phyloP scores from a whole-genome alignment of 2,113 vertebrate genomes.

The Aspiorhynchus laticeps region DNA sequence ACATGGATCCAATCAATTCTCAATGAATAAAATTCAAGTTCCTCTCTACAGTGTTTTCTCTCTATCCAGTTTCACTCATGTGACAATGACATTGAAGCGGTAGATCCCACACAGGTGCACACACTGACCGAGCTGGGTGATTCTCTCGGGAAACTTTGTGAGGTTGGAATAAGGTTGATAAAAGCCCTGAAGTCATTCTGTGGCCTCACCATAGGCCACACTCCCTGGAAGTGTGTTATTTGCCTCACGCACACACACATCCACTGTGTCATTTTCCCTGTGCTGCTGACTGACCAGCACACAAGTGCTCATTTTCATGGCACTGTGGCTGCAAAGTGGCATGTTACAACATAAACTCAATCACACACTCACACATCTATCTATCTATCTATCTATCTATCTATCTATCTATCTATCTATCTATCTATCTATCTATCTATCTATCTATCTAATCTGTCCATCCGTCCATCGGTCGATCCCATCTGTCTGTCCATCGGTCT shows the following conservation, averaged over 20 bases:
- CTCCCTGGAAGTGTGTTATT: conserved; percentile 76
- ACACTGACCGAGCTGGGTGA: not conserved
- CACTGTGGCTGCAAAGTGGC: conserved; percentile 71
- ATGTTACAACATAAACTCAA: conserved; percentile 63
- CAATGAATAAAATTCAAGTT: not conserved
- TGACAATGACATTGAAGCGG: not conserved
- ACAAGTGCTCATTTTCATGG: conserved; percentile 79
- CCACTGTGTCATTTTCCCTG: conserved; percentile 77
- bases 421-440: not conserved
- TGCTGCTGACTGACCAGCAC: conserved; percentile 72
- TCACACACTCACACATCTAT: not conserved
- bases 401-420: not conserved
- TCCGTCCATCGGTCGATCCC: not conserved
- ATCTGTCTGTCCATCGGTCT: not conserved
- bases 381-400: not conserved
- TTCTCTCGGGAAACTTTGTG: conserved; percentile 45
- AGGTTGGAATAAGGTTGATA: conserved; percentile 77
- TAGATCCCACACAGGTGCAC: not conserved
- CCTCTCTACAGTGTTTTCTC: not conserved
- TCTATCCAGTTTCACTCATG: conserved; percentile 12
- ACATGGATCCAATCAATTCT: not conserved
- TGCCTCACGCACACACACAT: conserved; percentile 51
- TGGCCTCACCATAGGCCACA: conserved; percentile 76
- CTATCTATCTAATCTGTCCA: not conserved
- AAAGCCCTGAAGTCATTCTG: conserved; percentile 72